phyloP scores from a whole-genome alignment of 30 jellyfish, hydroid and myxozoan genomes.

The Hydractinia echinata region DNA sequence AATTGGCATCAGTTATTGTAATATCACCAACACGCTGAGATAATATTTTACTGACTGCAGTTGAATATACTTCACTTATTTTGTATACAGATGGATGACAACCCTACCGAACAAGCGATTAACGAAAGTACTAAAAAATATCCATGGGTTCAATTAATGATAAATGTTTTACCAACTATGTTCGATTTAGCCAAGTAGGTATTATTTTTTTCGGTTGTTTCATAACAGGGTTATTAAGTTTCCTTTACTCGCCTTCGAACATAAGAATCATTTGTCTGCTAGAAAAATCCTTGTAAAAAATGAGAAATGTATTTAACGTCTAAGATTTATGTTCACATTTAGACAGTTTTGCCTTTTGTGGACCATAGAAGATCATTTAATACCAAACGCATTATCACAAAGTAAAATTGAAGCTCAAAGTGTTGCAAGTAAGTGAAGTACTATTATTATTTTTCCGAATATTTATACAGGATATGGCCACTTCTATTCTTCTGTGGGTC shows the following conservation, averaged over 20 bases:
- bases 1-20: too few relatives aligned
- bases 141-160: constrained; percentile 25
- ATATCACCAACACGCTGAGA: too few relatives aligned
- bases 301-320: neutral
- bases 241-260: neutral
- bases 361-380: constrained; percentile 22
- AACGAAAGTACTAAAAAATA: neutral
- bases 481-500: too few relatives aligned
- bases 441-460: neutral
- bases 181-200: constrained; percentile 10
- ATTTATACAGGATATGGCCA: too few relatives aligned
- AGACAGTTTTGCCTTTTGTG: constrained; percentile 35
- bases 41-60: too few relatives aligned
- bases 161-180: neutral
- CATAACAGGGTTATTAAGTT: neutral
- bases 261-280: neutral
- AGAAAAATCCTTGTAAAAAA: neutral
- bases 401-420: constrained; percentile 2
- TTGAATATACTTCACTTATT: too few relatives aligned
- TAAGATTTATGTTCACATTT: neutral
- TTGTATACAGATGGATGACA: too few relatives aligned
- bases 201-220: neutral
- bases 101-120: too few relatives aligned
- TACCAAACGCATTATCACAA: neutral
- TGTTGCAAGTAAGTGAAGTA: neutral